Evolutionary conservation across 2,888 invertebrate genomes (phyloP).

Genomic region (Didymodactylos carnosus): DNA sequence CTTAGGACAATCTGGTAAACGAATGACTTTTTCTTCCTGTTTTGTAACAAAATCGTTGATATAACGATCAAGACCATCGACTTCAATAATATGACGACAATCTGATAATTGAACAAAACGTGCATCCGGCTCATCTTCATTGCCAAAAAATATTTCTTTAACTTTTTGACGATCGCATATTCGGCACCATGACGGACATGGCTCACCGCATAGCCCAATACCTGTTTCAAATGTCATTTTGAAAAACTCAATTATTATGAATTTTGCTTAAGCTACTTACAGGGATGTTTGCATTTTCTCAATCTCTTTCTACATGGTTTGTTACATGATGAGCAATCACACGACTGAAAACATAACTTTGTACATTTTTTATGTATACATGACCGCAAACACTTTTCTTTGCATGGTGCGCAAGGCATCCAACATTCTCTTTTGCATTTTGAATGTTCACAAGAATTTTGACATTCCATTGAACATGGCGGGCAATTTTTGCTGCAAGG

Average conservation of each 20-base stretch:
- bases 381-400: slow-evolving; percentile 16
- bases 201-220: slow-evolving; percentile 49
- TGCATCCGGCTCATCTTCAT: slow-evolving; percentile 39
- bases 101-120: slow-evolving; percentile 26
- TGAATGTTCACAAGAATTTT: slow-evolving; percentile 18
- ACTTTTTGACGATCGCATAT: slow-evolving; percentile 35
- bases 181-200: slow-evolving; percentile 44
- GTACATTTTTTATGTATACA: slow-evolving; percentile 14
- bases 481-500: slow-evolving; percentile 29
- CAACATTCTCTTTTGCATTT: slow-evolving; percentile 20
- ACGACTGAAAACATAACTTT: slow-evolving; percentile 7
- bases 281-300: slow-evolving; percentile 7
- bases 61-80: slow-evolving; percentile 27
- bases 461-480: slow-evolving; percentile 29
- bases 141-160: slow-evolving; percentile 29
- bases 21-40: slow-evolving; percentile 19
- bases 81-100: slow-evolving; percentile 31
- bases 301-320: slow-evolving; percentile 9
- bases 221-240: no score
- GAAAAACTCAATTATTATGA: no score
- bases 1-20: slow-evolving; percentile 38
- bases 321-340: slow-evolving; percentile 11
- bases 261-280: no score
- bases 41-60: slow-evolving; percentile 18
- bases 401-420: slow-evolving; percentile 24